Percentiles rank a stretch among this genome's conserved stretches.
Conservation (phyloP, 1,140 invertebrate species). For the Chlorops oryzae region DNA sequence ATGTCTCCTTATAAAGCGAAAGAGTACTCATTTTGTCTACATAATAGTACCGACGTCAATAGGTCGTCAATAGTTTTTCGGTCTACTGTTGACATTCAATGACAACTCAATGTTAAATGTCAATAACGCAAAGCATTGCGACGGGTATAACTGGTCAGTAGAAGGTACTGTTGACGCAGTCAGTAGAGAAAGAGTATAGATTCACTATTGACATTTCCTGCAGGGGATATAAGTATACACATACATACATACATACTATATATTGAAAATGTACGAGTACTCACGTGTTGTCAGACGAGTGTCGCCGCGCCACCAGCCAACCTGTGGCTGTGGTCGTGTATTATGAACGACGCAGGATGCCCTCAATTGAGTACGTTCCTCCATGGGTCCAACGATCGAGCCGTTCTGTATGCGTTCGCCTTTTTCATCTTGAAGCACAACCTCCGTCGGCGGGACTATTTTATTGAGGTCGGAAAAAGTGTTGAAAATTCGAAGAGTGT, state of each 20-base stretch:
- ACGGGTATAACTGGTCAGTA: too few species aligned
- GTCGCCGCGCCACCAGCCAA: constrained; percentile 40
- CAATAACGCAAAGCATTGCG: too few species aligned
- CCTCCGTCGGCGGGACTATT: constrained; percentile 43
- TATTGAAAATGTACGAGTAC: constrained; percentile 17
- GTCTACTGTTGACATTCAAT: too few species aligned
- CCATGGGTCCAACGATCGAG: constrained; percentile 39
- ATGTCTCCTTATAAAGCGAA: too few species aligned
- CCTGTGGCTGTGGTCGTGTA: constrained; percentile 39
- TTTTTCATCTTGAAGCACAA: constrained; percentile 43
- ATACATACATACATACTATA: neutral
- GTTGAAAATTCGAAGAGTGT: constrained; percentile 1
- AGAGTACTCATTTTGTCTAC: too few species aligned
- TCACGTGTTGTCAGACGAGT: constrained; percentile 42
- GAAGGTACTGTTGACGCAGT: too few species aligned
- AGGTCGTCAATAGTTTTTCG: too few species aligned
- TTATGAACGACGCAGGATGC: constrained; percentile 37
- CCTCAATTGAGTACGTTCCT: constrained; percentile 39
- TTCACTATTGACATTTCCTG: too few species aligned
- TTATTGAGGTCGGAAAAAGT: neutral
- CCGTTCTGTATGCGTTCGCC: constrained; percentile 42
- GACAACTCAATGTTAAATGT: too few species aligned
- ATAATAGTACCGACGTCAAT: too few species aligned
- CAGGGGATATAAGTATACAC: too few species aligned
- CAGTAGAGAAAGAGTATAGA: too few species aligned